Evolutionary conservation across 2,113 vertebrate genomes (phyloP).

Genomic region (Pelmatolapia mariae): DNA sequence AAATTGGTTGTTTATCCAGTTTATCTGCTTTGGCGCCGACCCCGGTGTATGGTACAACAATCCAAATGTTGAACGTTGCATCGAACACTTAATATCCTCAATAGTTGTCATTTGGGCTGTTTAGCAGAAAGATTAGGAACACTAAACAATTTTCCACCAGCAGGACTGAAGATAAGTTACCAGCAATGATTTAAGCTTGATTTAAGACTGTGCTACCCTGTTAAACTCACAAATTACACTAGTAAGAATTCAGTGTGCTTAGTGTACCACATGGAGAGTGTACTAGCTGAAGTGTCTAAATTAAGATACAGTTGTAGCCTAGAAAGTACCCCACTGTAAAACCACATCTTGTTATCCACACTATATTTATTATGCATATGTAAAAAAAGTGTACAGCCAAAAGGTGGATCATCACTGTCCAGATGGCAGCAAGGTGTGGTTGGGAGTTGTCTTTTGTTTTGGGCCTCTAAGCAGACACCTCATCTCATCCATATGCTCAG

Average conservation of each 20-base stretch:
- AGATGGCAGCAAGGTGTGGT: background rate
- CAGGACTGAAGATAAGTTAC: background rate
- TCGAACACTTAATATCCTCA: rapidly evolving
- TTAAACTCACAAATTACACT: background rate
- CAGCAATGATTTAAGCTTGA: background rate
- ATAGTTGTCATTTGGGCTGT: background rate
- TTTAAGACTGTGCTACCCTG: background rate
- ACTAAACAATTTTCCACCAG: background rate
- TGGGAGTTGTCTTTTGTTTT: background rate
- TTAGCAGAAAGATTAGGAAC: background rate
- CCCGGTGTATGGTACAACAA: background rate
- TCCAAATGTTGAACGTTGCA: background rate
- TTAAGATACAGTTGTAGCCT: background rate
- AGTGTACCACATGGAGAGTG: background rate
- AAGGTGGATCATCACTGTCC: background rate
- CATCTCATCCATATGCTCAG: background rate
- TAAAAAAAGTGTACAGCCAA: background rate
- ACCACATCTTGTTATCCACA: background rate
- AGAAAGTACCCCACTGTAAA: background rate
- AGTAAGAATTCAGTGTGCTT: background rate
- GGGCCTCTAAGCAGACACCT: background rate
- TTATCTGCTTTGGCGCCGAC: rapidly evolving
- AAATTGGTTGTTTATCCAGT: background rate
- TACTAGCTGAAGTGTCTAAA: rapidly evolving
- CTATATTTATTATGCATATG: background rate